phyloP scores from a whole-genome alignment of 2,888 invertebrate species.

The Lagria hirta region DNA sequence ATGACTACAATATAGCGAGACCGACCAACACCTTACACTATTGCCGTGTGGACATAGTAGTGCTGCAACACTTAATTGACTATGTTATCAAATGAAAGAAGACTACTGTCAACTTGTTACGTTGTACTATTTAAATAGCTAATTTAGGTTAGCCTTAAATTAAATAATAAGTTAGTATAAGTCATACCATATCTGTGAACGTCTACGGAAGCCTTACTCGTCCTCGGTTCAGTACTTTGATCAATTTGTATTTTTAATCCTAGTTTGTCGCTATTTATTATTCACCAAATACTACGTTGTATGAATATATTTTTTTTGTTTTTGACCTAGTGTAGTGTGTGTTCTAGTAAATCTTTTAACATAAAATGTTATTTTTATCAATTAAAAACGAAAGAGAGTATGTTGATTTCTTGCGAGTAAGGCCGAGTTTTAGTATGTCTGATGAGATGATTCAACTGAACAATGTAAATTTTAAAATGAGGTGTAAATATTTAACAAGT shows the following conservation, averaged over 20 bases:
- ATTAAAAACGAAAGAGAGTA: constrained; percentile 15
- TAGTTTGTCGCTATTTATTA: constrained; percentile 41
- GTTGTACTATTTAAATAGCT: constrained; percentile 50
- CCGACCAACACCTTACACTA: constrained; percentile 54
- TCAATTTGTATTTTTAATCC: constrained; percentile 30
- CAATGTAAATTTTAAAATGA: constrained; percentile 37
- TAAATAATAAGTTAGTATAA: constrained; percentile 49
- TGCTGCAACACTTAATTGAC: constrained; percentile 49
- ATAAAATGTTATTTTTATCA: constrained; percentile 28
- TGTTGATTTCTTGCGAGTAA: constrained; percentile 42
- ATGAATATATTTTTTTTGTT: too few relatives aligned
- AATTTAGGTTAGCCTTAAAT: constrained; percentile 53
- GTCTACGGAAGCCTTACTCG: constrained; percentile 51
- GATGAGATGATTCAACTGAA: constrained; percentile 32
- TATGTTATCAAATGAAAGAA: constrained; percentile 32
- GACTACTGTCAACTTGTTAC: constrained; percentile 51
- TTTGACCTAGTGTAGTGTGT: constrained; percentile 43
- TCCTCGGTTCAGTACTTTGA: constrained; percentile 42
- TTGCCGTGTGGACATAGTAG: constrained; percentile 54
- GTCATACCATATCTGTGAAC: constrained; percentile 52
- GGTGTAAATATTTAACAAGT: constrained; percentile 38
- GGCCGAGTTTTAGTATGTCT: constrained; percentile 39
- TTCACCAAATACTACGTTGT: constrained; percentile 49
- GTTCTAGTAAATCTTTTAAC: constrained; percentile 41
- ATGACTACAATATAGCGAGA: constrained; percentile 56